Conservation (phyloP, 1,140 invertebrate species). For the Brachionus rubens region DNA sequence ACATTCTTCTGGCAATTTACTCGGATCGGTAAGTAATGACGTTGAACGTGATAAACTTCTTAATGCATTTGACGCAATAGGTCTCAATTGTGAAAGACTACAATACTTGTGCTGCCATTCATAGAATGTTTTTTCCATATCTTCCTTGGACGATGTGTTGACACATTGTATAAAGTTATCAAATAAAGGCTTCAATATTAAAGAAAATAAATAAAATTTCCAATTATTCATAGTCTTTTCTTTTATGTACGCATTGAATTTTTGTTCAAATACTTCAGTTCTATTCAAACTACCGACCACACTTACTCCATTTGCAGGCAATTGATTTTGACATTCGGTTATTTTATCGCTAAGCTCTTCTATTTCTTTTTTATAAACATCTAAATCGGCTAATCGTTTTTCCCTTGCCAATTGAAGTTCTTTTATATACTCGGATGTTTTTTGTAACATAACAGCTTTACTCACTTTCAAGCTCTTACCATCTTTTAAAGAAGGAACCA, state of each 20-base stretch:
- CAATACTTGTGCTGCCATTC: conserved; percentile 93
- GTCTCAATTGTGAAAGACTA: conserved; percentile 82
- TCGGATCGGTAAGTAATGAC: conserved; percentile 83
- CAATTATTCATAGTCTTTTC: conserved; percentile 81
- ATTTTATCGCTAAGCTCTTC: conserved; percentile 71
- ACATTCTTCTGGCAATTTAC: conserved; percentile 79
- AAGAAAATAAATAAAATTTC: conserved; percentile 85
- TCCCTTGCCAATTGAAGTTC: conserved; percentile 79
- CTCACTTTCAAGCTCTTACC: conserved; percentile 83
- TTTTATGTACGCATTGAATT: conserved; percentile 86
- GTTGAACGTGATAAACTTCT: conserved; percentile 84
- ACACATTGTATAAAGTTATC: conserved; percentile 84
- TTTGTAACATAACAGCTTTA: conserved; percentile 80
- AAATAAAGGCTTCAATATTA: conserved; percentile 79
- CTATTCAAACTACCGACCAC: conserved; percentile 67
- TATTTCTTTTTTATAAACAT: conserved; percentile 75
- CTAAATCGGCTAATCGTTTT: conserved; percentile 84
- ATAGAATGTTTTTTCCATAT: conserved; percentile 82
- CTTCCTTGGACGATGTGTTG: conserved; percentile 82
- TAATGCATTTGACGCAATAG: conserved; percentile 84
- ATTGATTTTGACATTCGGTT: conserved; percentile 75
- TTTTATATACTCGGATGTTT: conserved; percentile 82
- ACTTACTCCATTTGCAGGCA: conserved; percentile 90
- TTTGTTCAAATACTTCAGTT: conserved; percentile 85
- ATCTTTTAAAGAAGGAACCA: conserved; percentile 82